phyloP scores from a whole-genome alignment of 1,140 invertebrate genomes.

The Drosophila bocqueti region DNA sequence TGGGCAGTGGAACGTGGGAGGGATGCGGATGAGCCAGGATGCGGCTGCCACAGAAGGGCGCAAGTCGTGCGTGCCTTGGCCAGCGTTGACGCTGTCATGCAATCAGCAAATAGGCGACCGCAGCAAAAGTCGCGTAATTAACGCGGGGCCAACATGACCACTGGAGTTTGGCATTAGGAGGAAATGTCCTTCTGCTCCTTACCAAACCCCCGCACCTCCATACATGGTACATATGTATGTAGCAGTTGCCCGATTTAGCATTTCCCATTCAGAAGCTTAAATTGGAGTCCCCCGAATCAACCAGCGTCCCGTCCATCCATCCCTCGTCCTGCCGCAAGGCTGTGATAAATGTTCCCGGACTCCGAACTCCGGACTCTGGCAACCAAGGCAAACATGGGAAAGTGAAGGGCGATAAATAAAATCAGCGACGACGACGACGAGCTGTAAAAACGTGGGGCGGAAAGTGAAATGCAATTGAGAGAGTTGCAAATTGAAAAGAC shows the following conservation, averaged over 20 bases:
- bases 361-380: too few relatives aligned
- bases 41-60: conserved; percentile 26
- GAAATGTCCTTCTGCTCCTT: background rate
- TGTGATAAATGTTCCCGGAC: conserved; percentile 52
- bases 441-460: conserved; percentile 37
- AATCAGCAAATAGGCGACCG: conserved; percentile 80
- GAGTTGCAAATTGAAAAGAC: conserved; percentile 61
- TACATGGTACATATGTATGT: background rate
- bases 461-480: conserved; percentile 57
- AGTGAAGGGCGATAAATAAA: conserved; percentile 51
- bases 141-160: conserved; percentile 55
- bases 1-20: background rate
- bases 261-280: conserved; percentile 48
- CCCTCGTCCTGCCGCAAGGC: conserved; percentile 5
- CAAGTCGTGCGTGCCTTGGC: conserved; percentile 73
- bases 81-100: conserved; percentile 62
- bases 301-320: background rate
- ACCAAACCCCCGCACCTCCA: background rate
- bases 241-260: conserved; percentile 2
- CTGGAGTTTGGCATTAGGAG: conserved; percentile 14
- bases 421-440: conserved; percentile 38
- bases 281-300: conserved; percentile 50
- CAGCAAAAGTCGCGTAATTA: conserved; percentile 81
- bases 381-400: conserved; percentile 36
- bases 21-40: conserved; percentile 3